Percentiles rank a stretch among this genome's conserved stretches.
Evolutionary conservation across 1,140 invertebrate species (phyloP).

Genomic region (Drosophila nigrodunni): DNA sequence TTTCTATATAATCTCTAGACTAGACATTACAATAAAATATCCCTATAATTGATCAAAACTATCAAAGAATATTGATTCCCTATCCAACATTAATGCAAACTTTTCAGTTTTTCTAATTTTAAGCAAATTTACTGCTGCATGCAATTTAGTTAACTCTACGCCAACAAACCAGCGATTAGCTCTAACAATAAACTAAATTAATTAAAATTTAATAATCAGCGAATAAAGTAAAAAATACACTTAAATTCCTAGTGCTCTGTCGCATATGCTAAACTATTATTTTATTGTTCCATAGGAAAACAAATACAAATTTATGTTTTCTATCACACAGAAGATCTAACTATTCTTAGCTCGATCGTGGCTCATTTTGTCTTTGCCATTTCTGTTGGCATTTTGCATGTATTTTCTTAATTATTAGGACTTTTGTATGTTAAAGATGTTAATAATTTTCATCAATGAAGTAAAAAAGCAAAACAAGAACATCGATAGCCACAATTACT

Average conservation of each 20-base stretch:
- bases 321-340: no score
- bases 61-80: background rate
- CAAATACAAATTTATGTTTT: slow-evolving; percentile 2
- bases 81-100: slow-evolving; percentile 58
- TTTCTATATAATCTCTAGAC: background rate
- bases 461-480: slow-evolving; percentile 18
- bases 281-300: slow-evolving; percentile 32
- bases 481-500: slow-evolving; percentile 35
- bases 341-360: no score
- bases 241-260: slow-evolving; percentile 23
- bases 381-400: slow-evolving; percentile 9
- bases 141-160: slow-evolving; percentile 69
- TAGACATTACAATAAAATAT: background rate
- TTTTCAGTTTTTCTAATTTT: slow-evolving; percentile 27
- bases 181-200: slow-evolving; percentile 19
- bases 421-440: slow-evolving; percentile 12
- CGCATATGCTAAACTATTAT: slow-evolving; percentile 44
- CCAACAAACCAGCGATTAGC: slow-evolving; percentile 55
- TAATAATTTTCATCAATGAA: no score
- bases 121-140: slow-evolving; percentile 65
- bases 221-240: slow-evolving; percentile 1
- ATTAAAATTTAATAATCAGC: background rate
- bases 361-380: background rate
- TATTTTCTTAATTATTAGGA: slow-evolving; percentile 1
- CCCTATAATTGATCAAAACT: no score